Base-by-base conservation (phyloP, 2,888 invertebrate genomes). In the Taenaris catops region DNA sequence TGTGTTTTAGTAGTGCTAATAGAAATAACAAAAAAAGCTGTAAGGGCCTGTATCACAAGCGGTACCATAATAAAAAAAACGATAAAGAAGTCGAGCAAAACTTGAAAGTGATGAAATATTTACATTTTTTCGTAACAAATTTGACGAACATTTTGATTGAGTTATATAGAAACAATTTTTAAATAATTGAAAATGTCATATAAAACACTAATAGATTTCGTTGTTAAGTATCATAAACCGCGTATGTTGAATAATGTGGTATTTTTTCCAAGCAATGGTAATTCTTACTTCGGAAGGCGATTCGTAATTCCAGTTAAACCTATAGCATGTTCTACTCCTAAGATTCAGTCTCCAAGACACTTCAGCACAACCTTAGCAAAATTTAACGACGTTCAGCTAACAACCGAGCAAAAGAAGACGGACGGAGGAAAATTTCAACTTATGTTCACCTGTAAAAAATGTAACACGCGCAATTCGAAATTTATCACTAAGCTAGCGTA, bases 381-480 rank as follows among this genome's bases (percentile, higher is more conserved):
- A 38, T 63, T 59, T 8, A 68, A 60, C 6, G 69, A 65, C 40
- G 52, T 64, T 3, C 58, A 59, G n/a, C 38, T 63, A 4, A 46
- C 58, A 2, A 48, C 38, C 18, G 63, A 68, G 23, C 54, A 53
- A 0, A 63, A 60, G 8, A 63, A 68, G 48, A 60, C 58, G 2
- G 67, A 75, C 24, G 87, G 88, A 23, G 87, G 88, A 23, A 94
- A 92, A 70, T 78, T 94, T 28, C 91, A 92, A 51, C 67, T 98
- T 4, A 80, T 89, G 49, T 98, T 94, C 63, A 98, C 96, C 0
- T 98, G 98, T 63, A 97, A 96, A 83, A 93, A 94, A 42, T 98
- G 98, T 63, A 78, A 89, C 18, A 90, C 91, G 0, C 89, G 94
- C 44, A 96, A 94, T 62, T 79, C 89, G 1, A 94, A 96, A 68